Percentiles rank a stretch among this genome's conserved stretches.
Conservation (phyloP, 23 tunicate species). For the Halocynthia aurantium region DNA sequence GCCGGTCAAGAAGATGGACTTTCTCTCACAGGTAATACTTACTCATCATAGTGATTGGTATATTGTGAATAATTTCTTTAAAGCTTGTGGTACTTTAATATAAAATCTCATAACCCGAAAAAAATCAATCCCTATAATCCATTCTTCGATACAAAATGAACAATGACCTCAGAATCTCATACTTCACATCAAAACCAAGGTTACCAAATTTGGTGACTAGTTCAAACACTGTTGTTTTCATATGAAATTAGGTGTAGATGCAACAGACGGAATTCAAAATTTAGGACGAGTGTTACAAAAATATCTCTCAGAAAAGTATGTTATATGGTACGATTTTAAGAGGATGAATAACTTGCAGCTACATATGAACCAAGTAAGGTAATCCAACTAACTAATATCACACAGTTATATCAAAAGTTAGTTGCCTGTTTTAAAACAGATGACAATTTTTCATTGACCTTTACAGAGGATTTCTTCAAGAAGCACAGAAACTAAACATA, state of each 20-base stretch:
- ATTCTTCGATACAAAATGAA: no score
- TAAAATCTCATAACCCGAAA: no score
- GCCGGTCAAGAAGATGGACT: constrained; percentile 76
- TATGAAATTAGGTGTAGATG: constrained; percentile 39
- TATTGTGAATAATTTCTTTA: no score
- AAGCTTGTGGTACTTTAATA: no score
- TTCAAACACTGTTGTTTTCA: no score
- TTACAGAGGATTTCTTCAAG: constrained; percentile 63
- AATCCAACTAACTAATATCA: neutral
- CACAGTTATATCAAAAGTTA: neutral
- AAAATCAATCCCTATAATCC: no score
- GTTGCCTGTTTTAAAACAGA: neutral
- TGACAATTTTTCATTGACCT: neutral
- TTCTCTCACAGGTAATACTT: constrained; percentile 39
- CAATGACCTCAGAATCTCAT: no score
- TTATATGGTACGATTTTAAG: constrained; percentile 73
- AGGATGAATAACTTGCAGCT: constrained; percentile 24
- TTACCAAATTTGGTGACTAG: no score
- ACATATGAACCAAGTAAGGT: constrained; percentile 62
- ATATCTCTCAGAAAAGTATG: constrained; percentile 21
- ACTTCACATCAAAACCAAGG: no score
- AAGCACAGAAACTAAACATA: constrained; percentile 31
- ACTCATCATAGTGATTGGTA: no score
- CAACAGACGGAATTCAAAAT: constrained; percentile 47
- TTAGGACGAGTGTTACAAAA: constrained; percentile 33